Conservation (phyloP, 1,140 invertebrate genomes). For the Saccostrea echinata region DNA sequence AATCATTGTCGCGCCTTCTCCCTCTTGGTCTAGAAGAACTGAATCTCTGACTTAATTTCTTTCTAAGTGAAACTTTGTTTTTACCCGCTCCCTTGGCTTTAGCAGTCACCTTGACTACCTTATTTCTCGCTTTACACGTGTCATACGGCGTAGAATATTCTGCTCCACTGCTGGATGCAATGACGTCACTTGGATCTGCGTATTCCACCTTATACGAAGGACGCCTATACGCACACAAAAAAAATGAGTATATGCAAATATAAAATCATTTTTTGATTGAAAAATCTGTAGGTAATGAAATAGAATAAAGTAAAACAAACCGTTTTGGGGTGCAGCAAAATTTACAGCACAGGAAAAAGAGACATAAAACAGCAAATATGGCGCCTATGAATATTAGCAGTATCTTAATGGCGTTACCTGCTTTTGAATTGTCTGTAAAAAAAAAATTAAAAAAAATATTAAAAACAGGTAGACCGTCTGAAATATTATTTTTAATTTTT, state of each 20-base stretch:
- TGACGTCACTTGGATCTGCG: constrained; percentile 18
- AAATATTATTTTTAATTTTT: neutral
- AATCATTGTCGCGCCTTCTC: neutral
- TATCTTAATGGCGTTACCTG: neutral
- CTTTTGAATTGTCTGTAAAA: neutral
- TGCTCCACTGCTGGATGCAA: neutral
- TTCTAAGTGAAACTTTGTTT: neutral
- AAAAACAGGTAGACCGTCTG: too few relatives aligned
- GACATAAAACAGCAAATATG: neutral
- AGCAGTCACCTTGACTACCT: neutral
- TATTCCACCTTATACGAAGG: constrained; percentile 19
- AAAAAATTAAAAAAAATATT: neutral
- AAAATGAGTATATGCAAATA: neutral
- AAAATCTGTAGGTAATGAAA: neutral
- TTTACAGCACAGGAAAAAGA: neutral
- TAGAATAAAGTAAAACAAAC: neutral
- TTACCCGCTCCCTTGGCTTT: neutral
- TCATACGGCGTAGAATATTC: constrained; percentile 21
- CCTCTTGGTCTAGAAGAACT: neutral
- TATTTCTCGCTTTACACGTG: constrained; percentile 6
- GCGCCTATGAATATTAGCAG: neutral
- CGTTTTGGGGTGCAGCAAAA: neutral
- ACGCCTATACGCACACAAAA: neutral
- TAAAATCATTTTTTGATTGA: neutral
- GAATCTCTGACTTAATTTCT: neutral